These are phyloP conservation scores for Glaucidium brasilianum DNA, from an alignment of 2,113 vertebrate species.

Conservation along the genomic window DNA sequence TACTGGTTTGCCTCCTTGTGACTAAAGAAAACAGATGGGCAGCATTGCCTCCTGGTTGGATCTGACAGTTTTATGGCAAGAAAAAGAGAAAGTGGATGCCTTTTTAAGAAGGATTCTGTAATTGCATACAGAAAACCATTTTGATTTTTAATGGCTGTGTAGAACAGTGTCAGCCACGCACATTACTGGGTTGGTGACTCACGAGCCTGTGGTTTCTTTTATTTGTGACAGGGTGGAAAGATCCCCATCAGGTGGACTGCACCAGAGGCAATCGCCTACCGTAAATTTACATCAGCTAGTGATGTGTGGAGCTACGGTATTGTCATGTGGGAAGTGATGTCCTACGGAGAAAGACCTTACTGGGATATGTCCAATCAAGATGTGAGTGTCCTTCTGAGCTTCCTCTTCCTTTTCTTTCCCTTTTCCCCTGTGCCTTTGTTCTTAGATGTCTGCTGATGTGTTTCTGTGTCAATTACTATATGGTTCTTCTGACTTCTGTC, in stretches of 20 bases:
- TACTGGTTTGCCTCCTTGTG: constrained; percentile 22
- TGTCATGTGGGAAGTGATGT: constrained; percentile 99
- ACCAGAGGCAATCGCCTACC: constrained; percentile 96
- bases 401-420: neutral
- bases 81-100: neutral
- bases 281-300: constrained; percentile 95
- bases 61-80: constrained; percentile 34
- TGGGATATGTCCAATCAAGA: constrained; percentile 99
- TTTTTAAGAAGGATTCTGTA: neutral
- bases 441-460: neutral
- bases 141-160: neutral
- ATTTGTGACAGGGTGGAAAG: constrained; percentile 88
- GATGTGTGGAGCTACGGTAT: constrained; percentile 98
- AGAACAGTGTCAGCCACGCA: neutral
- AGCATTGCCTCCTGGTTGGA: constrained; percentile 22
- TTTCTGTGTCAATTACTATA: neutral
- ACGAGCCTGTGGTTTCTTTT: neutral
- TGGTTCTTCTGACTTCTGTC: neutral
- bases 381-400: constrained; percentile 74
- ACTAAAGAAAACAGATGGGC: constrained; percentile 51
- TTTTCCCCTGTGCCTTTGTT: accelerated
- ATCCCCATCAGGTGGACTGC: constrained; percentile 98
- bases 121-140: neutral
- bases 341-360: constrained; percentile 95
- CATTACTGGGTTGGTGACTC: neutral